phyloP scores from a whole-genome alignment of 2,888 invertebrate species.

The Podabrus alpinus region DNA sequence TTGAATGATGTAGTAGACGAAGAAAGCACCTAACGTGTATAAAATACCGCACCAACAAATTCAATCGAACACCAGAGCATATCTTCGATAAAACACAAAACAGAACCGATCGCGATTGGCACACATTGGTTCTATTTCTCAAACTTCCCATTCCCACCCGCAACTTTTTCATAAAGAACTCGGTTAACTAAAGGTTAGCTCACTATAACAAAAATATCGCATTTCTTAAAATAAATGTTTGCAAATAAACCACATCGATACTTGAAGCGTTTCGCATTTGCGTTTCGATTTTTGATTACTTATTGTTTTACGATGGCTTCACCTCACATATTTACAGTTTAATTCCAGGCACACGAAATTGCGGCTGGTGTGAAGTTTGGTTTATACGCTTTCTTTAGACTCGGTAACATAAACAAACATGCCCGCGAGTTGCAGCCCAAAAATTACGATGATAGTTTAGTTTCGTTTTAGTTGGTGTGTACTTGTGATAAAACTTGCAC shows the following conservation, averaged over 20 bases:
- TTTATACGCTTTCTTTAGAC: slow-evolving; percentile 52
- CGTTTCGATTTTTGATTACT: neutral
- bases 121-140: slow-evolving; percentile 36
- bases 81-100: slow-evolving; percentile 37
- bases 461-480: slow-evolving; percentile 39
- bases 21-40: slow-evolving; percentile 27
- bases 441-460: slow-evolving; percentile 46
- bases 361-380: slow-evolving; percentile 40
- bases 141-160: slow-evolving; percentile 27
- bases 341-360: slow-evolving; percentile 41
- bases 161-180: slow-evolving; percentile 13
- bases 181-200: slow-evolving; percentile 28
- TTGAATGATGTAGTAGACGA: slow-evolving; percentile 22
- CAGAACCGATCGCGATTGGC: slow-evolving; percentile 38
- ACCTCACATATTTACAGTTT: slow-evolving; percentile 29
- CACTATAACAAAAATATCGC: slow-evolving; percentile 10
- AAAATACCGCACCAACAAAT: slow-evolving; percentile 34
- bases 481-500: slow-evolving; percentile 12
- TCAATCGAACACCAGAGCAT: slow-evolving; percentile 37
- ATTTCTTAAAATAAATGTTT: neutral
- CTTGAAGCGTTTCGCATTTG: neutral
- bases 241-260: neutral
- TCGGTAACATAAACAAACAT: slow-evolving; percentile 54
- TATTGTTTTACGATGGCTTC: slow-evolving; percentile 18
- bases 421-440: slow-evolving; percentile 46